Evolutionary conservation across 2,888 invertebrate species (phyloP).

Genomic region (Pandemis cinnamomeana): DNA sequence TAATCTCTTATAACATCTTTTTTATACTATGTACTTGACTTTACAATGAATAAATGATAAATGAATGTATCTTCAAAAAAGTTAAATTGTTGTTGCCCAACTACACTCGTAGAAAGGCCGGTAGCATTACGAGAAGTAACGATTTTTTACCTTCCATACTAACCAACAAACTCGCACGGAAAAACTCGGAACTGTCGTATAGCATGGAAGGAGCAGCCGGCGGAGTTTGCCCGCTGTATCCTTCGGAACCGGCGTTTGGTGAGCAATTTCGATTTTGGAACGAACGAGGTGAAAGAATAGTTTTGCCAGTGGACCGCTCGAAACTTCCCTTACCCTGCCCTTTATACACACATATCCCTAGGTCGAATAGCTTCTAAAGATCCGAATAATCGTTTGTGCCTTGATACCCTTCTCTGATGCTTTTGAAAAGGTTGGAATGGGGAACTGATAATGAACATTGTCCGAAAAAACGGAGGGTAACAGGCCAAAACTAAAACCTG

Average conservation of each 20-base stretch:
- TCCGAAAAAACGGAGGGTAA: conserved; percentile 4
- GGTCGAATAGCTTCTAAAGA: conserved; percentile 40
- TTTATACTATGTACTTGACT: too few relatives aligned
- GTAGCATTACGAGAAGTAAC: background rate
- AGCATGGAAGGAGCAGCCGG: background rate
- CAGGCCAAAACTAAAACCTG: background rate
- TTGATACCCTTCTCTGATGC: conserved; percentile 37
- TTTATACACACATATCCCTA: conserved; percentile 26
- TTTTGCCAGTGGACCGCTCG: conserved; percentile 45
- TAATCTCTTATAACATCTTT: too few relatives aligned
- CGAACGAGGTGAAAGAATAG: conserved; percentile 46
- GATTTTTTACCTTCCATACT: background rate
- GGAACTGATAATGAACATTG: conserved; percentile 25
- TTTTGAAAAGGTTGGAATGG: conserved; percentile 21
- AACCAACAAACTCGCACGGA: conserved; percentile 6
- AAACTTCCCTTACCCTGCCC: conserved; percentile 33
- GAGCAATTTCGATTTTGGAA: conserved; percentile 47
- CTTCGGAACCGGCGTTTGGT: conserved; percentile 20
- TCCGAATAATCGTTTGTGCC: conserved; percentile 46
- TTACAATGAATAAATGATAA: too few relatives aligned
- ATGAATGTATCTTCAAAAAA: background rate
- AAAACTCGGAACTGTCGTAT: conserved; percentile 16
- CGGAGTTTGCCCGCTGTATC: conserved; percentile 15
- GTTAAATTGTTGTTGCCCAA: background rate
- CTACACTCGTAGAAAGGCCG: background rate